Base-by-base conservation (phyloP, 2,888 invertebrate genomes). In the Phoenoteleia sp. region DNA sequence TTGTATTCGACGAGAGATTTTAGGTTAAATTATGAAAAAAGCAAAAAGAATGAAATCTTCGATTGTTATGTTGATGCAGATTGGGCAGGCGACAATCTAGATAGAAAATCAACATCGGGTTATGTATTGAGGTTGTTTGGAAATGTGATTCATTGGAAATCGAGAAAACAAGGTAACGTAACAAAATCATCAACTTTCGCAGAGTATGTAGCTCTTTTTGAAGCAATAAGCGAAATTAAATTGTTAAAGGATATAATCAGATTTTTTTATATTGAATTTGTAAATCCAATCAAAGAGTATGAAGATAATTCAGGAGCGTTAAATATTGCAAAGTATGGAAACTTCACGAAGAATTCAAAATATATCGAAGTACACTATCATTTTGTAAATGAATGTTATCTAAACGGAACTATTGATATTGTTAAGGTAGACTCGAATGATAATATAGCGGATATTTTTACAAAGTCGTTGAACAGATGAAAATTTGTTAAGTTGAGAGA, bases 41-140 rank as follows among this genome's bases (percentile, higher is more conserved):
- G n/a, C n/a, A n/a, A n/a, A n/a, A 49, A 47, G 54, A 49, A 27
- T 45, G 75, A 79, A 7, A 42, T 71, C 23, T 15, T 85, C 13
- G 83, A 79, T 56, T 81, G 81, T 47, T 75, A 39, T 36, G 83
- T 84, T 17, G 83, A 85, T 49, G 60, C 86, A 3, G 83, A 87
- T 66, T 83, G 71, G 83, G 83, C 85, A 29, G 87, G 85, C 9
- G 87, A 85, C 52, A 52, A 27, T 19, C 6, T 69, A 0, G 84
- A 86, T 58, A 64, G 87, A 19, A 86, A 86, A 42, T 86, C 85
- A 1, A 86, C 87, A 1, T 52, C 87, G 0, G 87, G 85, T 1
- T 87, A 71, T 79, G 23, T 86, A 58, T 79, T 87, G 1, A 77
- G 62, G 71, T 19, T 84, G 9, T 86, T 29, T 60, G 81, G 75